Percentiles rank a stretch among this genome's conserved stretches.
Evolutionary conservation across 2,113 vertebrate species (phyloP).

Genomic region (Rhegmatorhina hoffmannsi): DNA sequence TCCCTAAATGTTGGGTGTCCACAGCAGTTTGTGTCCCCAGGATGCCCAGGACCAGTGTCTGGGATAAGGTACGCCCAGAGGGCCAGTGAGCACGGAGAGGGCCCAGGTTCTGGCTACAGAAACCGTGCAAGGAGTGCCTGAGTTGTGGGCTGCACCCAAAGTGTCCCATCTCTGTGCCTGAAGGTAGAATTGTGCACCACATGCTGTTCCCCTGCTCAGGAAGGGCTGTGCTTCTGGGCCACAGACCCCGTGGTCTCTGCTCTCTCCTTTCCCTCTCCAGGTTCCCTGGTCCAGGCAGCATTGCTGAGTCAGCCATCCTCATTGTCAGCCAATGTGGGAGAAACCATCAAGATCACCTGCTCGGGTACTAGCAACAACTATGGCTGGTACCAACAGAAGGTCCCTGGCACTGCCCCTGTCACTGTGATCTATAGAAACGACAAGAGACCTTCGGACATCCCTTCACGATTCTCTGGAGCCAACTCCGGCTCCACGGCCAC

Average conservation of each 20-base stretch:
- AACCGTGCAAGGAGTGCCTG: no score
- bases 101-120: no score
- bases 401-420: not conserved
- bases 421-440: fast-evolving
- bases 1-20: no score
- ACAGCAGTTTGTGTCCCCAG: no score
- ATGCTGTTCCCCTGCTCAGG: not conserved
- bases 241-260: not conserved
- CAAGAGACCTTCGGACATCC: not conserved
- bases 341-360: not conserved
- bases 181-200: not conserved
- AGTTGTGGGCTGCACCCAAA: no score
- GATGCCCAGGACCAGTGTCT: no score
- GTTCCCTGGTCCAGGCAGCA: not conserved
- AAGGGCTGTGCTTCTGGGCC: not conserved
- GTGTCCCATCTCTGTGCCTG: no score
- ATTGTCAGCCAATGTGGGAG: fast-evolving
- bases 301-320: not conserved
- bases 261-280: not conserved
- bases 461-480: not conserved
- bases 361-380: not conserved
- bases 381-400: constrained; percentile 18
- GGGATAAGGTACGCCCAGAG: no score
- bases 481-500: fast-evolving
- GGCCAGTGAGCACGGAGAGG: no score